Evolutionary conservation across 2,797 vertebrate genomes (phyloP).

Genomic region (Aulostomus chinensis): DNA sequence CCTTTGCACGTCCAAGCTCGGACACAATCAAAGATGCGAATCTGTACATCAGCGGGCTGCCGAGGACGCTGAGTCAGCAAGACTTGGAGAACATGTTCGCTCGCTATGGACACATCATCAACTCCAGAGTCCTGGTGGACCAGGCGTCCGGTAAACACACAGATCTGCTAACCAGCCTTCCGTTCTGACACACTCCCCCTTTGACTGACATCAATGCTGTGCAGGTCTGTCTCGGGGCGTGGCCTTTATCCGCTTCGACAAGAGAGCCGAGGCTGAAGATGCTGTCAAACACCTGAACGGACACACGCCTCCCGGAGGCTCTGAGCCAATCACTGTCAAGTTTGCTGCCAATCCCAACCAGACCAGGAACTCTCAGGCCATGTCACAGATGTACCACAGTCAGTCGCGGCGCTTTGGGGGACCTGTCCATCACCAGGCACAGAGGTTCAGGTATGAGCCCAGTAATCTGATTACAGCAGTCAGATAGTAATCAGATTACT

Average conservation of each 20-base stretch:
- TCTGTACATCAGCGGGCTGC: slow-evolving; percentile 94
- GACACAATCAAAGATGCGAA: slow-evolving; percentile 98
- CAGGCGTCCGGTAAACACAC: slow-evolving; percentile 88
- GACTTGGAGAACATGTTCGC: slow-evolving; percentile 97
- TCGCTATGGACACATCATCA: slow-evolving; percentile 95
- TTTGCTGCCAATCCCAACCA: slow-evolving; percentile 98
- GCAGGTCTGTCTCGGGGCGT: slow-evolving; percentile 94
- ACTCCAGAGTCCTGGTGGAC: slow-evolving; percentile 94
- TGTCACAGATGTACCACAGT: slow-evolving; percentile 94
- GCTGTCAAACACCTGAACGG: slow-evolving; percentile 96
- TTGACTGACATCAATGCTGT: background rate
- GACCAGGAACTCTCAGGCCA: slow-evolving; percentile 90
- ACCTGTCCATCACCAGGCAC: slow-evolving; percentile 95
- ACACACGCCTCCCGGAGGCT: slow-evolving; percentile 89
- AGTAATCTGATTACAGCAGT: background rate
- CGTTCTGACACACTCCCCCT: background rate
- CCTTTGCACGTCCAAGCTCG: slow-evolving; percentile 92
- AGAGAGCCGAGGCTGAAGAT: slow-evolving; percentile 93
- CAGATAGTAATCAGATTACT: background rate
- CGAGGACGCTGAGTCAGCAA: slow-evolving; percentile 92
- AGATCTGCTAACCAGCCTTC: background rate
- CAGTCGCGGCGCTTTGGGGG: slow-evolving; percentile 92
- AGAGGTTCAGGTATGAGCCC: slow-evolving; percentile 90
- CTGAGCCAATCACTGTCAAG: slow-evolving; percentile 97
- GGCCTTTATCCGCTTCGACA: slow-evolving; percentile 97